A percentile compares a stretch with the other conserved stretches of the same genome.
Evolutionary conservation across 2,888 invertebrate species (phyloP).

Genomic region (Leptopilina syphax): DNA sequence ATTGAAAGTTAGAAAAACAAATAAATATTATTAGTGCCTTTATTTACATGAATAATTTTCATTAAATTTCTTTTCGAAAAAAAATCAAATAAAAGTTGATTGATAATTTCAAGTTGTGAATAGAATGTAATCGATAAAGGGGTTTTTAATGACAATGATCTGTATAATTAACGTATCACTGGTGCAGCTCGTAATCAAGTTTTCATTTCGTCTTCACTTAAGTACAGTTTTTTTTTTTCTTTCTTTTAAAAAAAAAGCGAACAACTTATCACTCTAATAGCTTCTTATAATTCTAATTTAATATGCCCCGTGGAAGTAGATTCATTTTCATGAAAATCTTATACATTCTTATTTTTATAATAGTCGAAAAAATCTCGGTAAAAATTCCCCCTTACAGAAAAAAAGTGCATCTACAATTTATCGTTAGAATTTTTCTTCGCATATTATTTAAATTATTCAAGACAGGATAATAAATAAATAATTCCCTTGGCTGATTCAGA

Average conservation of each 20-base stretch:
- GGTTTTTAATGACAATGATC: slow-evolving; percentile 58
- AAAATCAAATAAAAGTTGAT: background rate
- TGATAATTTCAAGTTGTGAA: slow-evolving; percentile 40
- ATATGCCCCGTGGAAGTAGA: slow-evolving; percentile 70
- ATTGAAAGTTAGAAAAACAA: slow-evolving; percentile 49
- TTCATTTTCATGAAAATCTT: slow-evolving; percentile 56
- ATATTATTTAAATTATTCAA: background rate
- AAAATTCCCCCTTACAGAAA: slow-evolving; percentile 34
- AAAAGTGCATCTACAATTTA: background rate
- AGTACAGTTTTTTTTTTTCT: slow-evolving; percentile 55
- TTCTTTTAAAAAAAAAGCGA: slow-evolving; percentile 58
- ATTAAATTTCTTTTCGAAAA: background rate
- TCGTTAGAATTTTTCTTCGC: too few species aligned
- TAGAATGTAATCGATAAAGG: slow-evolving; percentile 58
- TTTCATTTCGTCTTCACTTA: slow-evolving; percentile 57
- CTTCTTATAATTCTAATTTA: slow-evolving; percentile 65
- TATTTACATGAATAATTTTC: background rate
- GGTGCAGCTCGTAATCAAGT: slow-evolving; percentile 62
- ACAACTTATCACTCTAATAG: slow-evolving; percentile 63
- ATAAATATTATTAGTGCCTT: background rate
- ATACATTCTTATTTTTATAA: slow-evolving; percentile 49
- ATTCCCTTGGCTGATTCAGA: too few species aligned
- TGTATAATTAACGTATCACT: slow-evolving; percentile 61
- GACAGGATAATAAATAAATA: too few species aligned
- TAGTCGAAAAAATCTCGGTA: slow-evolving; percentile 43